Evolutionary conservation across 2,797 vertebrate species (phyloP).

Genomic region (Microtus obscurus): DNA sequence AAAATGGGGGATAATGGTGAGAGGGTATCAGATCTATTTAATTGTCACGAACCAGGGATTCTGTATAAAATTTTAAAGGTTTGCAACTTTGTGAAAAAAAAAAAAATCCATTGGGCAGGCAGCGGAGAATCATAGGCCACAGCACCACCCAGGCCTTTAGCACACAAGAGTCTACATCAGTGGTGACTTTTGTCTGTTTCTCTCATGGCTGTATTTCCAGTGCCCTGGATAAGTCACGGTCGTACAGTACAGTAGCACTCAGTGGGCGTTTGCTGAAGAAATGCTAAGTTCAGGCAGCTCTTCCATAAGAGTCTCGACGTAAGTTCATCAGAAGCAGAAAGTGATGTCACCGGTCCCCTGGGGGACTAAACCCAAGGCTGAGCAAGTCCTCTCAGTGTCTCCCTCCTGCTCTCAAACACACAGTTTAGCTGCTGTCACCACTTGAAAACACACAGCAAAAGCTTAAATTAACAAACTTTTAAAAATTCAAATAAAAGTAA

Average conservation of each 20-base stretch:
- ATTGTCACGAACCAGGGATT: not conserved
- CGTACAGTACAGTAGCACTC: not conserved
- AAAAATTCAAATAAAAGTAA: not conserved
- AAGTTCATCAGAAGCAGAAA: not conserved
- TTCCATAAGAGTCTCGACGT: not conserved
- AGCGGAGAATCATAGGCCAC: not conserved
- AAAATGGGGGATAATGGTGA: not conserved
- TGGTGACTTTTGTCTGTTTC: not conserved
- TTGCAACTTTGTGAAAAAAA: not conserved
- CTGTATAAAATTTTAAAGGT: conserved; percentile 31
- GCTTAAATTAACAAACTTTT: not conserved
- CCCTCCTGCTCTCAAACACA: not conserved
- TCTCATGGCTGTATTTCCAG: not conserved
- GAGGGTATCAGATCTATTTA: not conserved
- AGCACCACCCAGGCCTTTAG: not conserved
- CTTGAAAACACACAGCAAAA: not conserved
- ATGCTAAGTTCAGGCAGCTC: not conserved
- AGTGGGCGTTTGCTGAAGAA: not conserved
- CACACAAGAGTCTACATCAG: not conserved
- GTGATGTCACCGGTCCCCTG: not conserved
- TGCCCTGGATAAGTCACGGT: not conserved
- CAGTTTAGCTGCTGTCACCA: not conserved
- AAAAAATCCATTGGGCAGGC: not conserved
- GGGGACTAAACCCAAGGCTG: not conserved
- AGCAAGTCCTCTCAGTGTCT: not conserved